A percentile compares a stretch with the other conserved stretches of the same genome.
Evolutionary conservation across 2,113 vertebrate genomes (phyloP).

Genomic region (Callipepla californica): DNA sequence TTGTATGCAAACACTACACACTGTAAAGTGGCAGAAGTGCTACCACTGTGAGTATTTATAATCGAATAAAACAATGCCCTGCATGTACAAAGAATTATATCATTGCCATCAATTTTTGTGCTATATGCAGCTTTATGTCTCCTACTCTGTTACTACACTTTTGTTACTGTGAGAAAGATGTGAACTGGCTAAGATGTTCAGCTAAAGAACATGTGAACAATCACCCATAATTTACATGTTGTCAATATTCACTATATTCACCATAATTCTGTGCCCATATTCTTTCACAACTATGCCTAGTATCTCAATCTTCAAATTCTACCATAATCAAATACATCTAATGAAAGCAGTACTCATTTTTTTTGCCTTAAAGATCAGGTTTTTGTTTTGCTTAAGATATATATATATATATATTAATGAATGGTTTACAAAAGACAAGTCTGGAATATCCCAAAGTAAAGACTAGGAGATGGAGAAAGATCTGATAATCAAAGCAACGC

Average conservation of each 20-base stretch:
- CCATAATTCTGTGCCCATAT: neutral
- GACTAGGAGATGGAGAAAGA: neutral
- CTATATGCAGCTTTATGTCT: neutral
- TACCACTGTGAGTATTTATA: neutral
- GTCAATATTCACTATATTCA: neutral
- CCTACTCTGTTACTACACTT: neutral
- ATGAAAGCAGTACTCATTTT: neutral
- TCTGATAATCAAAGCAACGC: neutral
- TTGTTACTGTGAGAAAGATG: neutral
- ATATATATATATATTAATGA: neutral
- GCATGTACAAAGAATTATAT: neutral
- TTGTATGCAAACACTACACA: neutral
- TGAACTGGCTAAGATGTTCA: neutral
- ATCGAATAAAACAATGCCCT: neutral
- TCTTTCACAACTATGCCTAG: neutral
- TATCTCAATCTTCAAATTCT: neutral
- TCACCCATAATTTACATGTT: neutral
- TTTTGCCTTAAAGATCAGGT: neutral
- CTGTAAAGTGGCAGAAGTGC: neutral
- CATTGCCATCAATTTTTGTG: neutral
- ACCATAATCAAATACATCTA: neutral
- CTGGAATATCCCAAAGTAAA: neutral
- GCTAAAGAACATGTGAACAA: neutral
- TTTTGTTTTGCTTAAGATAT: fast-evolving
- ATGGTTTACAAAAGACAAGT: neutral